These are phyloP conservation scores for Onychomys leucogaster DNA, from an alignment of 2,797 vertebrate species.

Conservation along the genomic window DNA sequence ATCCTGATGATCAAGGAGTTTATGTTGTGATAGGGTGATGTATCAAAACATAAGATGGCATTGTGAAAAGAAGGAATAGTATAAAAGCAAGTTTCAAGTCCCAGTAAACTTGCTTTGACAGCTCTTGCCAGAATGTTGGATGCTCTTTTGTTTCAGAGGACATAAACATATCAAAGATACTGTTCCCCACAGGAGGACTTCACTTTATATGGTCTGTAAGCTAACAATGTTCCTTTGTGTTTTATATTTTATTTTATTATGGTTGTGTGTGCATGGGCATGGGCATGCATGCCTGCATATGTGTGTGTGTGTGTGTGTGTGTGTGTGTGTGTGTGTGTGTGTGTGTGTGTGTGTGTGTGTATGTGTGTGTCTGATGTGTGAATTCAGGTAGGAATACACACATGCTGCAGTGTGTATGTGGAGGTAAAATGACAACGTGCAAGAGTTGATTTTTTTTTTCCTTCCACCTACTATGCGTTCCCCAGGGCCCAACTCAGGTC, in stretches of 20 bases:
- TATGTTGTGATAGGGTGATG: not conserved
- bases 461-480: not conserved
- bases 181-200: not conserved
- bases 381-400: not conserved
- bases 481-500: not conserved
- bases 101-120: slow-evolving; percentile 4
- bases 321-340: no score
- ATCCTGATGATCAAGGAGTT: no score
- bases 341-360: not conserved
- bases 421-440: not conserved
- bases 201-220: not conserved
- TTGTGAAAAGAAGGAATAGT: not conserved
- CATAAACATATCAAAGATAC: not conserved
- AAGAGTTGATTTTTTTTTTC: not conserved
- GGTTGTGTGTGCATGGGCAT: not conserved
- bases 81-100: not conserved
- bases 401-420: not conserved
- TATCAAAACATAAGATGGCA: not conserved
- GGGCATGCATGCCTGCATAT: not conserved
- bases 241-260: not conserved
- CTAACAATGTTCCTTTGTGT: not conserved
- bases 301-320: not conserved
- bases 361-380: not conserved
- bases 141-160: slow-evolving; percentile 10
- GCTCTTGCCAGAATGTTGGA: not conserved